Evolutionary conservation across 1,140 invertebrate species (phyloP).

Genomic region (Ericerus pela): DNA sequence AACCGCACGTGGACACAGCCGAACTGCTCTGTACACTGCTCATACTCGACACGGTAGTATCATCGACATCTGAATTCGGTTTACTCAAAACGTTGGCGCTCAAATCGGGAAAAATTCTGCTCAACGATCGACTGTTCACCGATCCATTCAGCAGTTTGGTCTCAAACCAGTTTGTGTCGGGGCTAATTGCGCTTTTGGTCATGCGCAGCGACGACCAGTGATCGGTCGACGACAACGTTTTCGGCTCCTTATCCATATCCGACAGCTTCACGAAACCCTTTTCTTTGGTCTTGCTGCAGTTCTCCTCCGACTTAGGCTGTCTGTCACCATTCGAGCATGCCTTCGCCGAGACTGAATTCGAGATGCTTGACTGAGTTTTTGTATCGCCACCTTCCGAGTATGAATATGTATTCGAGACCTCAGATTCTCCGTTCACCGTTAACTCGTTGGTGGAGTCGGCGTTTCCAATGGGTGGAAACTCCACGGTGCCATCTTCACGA

Average conservation of each 20-base stretch:
- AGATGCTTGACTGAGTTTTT: background rate
- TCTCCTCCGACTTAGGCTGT: too few relatives aligned
- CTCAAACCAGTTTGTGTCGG: constrained; percentile 45
- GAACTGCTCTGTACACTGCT: constrained; percentile 39
- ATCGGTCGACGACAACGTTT: background rate
- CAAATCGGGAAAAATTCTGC: constrained; percentile 32
- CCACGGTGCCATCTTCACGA: too few relatives aligned
- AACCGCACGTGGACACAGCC: constrained; percentile 35
- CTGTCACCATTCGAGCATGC: background rate
- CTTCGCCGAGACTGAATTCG: background rate
- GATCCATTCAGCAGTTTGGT: constrained; percentile 33
- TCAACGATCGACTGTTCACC: constrained; percentile 38
- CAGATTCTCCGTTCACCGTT: background rate
- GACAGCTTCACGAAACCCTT: constrained; percentile 37
- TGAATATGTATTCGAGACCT: background rate
- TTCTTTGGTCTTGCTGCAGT: background rate
- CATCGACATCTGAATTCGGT: constrained; percentile 1
- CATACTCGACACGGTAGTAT: constrained; percentile 32
- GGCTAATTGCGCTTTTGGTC: constrained; percentile 33
- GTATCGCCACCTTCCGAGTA: background rate
- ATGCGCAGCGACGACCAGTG: constrained; percentile 27
- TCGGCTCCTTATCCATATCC: constrained; percentile 36
- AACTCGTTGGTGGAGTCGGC: constrained; percentile 2
- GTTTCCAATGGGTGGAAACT: background rate
- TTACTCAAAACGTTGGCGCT: constrained; percentile 23